Evolutionary conservation across 2,113 vertebrate species (phyloP), one percentile per base, ranked within the genome.

Genomic region (Ceyx margarethae): DNA sequence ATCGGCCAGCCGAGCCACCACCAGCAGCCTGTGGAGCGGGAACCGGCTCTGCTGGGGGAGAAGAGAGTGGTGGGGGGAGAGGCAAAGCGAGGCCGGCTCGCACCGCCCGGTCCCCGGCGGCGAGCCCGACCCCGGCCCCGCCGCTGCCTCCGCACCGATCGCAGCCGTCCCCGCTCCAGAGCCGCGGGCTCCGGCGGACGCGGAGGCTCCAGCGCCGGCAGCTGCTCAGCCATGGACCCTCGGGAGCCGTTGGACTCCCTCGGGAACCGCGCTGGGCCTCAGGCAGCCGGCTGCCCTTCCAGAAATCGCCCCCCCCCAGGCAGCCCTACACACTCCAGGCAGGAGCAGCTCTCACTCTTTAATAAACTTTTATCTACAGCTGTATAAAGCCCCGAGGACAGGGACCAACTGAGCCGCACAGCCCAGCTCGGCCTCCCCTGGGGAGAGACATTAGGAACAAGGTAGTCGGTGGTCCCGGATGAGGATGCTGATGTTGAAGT

Each of bases 11-110:
- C 60, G 62, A 8, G 96, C 97, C 31, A 97, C 87, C 57, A 97
- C 85, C 84, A 96, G 94, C 58, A 97, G 64, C 80, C 96, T 87
- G 33, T 97, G 88, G 6, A 97, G 79, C 51, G 93, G 93, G 58
- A 93, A 79, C 68, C 95, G 50, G 43, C 37, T 78, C 92, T 95
- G 81, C 11, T 7, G 51, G 51, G 29, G 21, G 25, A 4, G 22
- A 40, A 19, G 5, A 5, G 31, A 43, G 45, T 25, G 2, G 13
- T 33, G 37, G 37, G 18, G 5, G 23, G 26, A 58, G 26, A 7
- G 33, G 46, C 37, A 37, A 37, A 37, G 37, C 12, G 21, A 35
- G 58, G 33, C 35, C 5, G 5, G 6, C 10, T 71, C 28, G 5
- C 40, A 31, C 35, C 25, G 11, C 62, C 40, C 6, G 19, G 15